Conservation (phyloP, 2,113 vertebrate species). For the Pteruthius melanotis region DNA sequence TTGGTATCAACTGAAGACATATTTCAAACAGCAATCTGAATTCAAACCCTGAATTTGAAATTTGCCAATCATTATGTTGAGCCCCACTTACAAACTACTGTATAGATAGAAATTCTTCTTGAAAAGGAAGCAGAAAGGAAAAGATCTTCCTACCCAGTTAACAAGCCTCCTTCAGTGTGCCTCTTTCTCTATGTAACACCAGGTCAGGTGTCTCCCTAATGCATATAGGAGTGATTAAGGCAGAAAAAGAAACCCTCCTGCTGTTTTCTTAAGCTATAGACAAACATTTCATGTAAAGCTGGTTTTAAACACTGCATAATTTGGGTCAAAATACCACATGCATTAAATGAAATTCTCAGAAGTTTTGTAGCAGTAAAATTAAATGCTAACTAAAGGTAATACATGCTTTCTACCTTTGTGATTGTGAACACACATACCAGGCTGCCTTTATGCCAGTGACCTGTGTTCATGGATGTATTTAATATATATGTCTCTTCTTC, state of each 20-base stretch:
- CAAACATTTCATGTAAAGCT: not conserved
- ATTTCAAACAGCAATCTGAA: not conserved
- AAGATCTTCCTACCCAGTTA: not conserved
- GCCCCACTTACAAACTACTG: not conserved
- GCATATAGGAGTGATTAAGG: not conserved
- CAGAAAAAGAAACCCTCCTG: not conserved
- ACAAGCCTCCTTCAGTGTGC: not conserved
- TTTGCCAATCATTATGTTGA: not conserved
- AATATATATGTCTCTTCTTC: not conserved
- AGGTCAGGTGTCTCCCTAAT: not conserved
- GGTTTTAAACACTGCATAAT: not conserved
- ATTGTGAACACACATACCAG: not conserved
- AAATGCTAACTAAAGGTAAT: not conserved
- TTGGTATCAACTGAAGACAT: not conserved
- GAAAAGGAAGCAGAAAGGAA: not conserved
- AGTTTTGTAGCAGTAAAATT: not conserved
- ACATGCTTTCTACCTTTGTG: not conserved
- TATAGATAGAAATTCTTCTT: not conserved
- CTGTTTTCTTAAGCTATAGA: not conserved
- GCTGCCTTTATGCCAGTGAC: not conserved
- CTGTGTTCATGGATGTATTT: not conserved
- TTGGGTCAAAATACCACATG: not conserved
- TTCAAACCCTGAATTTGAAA: not conserved
- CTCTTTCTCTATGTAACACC: not conserved
- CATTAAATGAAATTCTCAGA: not conserved